Conservation (phyloP, 2,888 invertebrate genomes). For the Elysia crispata region DNA sequence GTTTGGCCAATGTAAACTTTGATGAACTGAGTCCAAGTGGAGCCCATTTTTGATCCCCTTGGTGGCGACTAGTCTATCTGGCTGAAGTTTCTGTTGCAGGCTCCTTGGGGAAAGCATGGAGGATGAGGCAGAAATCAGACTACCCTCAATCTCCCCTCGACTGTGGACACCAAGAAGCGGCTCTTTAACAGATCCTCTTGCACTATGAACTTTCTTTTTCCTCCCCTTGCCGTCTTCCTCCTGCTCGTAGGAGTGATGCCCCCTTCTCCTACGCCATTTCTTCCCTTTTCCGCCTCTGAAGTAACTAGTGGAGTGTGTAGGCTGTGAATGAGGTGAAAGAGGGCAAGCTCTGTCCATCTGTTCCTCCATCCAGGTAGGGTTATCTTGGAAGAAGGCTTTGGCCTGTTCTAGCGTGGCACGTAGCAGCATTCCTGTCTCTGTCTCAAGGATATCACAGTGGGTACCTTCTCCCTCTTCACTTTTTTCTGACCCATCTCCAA, state of each 20-base stretch:
- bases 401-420: conserved; percentile 69
- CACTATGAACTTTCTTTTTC: no score
- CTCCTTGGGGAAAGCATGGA: not conserved
- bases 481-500: no score
- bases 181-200: conserved; percentile 56
- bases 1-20: not conserved
- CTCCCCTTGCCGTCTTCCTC: not conserved
- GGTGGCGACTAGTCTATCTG: no score
- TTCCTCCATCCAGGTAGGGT: conserved; percentile 73
- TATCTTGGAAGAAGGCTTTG: conserved; percentile 66
- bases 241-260: not conserved
- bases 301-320: conserved; percentile 30
- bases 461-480: no score
- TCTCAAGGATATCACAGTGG: conserved; percentile 59
- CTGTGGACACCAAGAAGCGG: conserved; percentile 56
- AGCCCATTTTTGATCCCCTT: no score
- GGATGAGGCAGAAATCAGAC: not conserved
- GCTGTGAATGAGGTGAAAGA: no score
- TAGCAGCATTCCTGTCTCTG: conserved; percentile 66
- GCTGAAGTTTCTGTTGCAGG: not conserved
- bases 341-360: conserved; percentile 56
- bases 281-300: conserved; percentile 2
- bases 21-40: no score
- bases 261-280: conserved; percentile 29
- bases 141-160: not conserved